Base-by-base conservation (phyloP, 35 echinoderm and acorn worm species). In the Amphiura filiformis region DNA sequence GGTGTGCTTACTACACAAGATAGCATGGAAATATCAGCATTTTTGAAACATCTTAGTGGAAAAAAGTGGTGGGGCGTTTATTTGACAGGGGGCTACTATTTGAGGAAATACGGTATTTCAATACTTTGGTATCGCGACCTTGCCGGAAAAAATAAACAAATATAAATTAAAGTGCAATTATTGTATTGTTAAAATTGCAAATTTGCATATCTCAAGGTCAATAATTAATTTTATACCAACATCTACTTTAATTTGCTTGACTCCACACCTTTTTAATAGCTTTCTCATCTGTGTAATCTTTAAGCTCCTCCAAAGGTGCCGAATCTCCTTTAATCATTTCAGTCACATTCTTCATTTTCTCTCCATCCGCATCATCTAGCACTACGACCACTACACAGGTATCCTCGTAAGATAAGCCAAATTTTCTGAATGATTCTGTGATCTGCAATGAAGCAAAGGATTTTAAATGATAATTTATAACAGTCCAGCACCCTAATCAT, bases 231-330 rank as follows among this genome's bases (percentile, higher is more conserved):
- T n/a, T n/a, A n/a, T n/a, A n/a, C n/a, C n/a, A n/a, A n/a, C n/a
- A n/a, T n/a, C n/a, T n/a, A n/a, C n/a, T n/a, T n/a, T n/a, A n/a
- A n/a, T n/a, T n/a, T n/a, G n/a, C n/a, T n/a, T n/a, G n/a, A n/a
- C n/a, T n/a, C n/a, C n/a, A n/a, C 20, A 83, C 81, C 81, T 83
- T 39, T 30, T 83, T 83, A 34, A 83, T 56, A 12, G 52, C 39
- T 31, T 33, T 83, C 22, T 83, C 22, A 32, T 83, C 81, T 28
- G 38, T 83, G 81, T 49, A 83, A 32, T 39, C 30, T 18, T 31
- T 32, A 4, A 83, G 31, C 17, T 83, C 44, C 41, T 83, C 81
- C 42, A 83, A 12, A 30, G 38, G 7, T 39, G 34, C 81, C 17
- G 32, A 28, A 33, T 32, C 38, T 49, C 81, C 81, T 15, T 83